Conservation (phyloP, 2,797 vertebrate species). For the Crocidura indochinensis region DNA sequence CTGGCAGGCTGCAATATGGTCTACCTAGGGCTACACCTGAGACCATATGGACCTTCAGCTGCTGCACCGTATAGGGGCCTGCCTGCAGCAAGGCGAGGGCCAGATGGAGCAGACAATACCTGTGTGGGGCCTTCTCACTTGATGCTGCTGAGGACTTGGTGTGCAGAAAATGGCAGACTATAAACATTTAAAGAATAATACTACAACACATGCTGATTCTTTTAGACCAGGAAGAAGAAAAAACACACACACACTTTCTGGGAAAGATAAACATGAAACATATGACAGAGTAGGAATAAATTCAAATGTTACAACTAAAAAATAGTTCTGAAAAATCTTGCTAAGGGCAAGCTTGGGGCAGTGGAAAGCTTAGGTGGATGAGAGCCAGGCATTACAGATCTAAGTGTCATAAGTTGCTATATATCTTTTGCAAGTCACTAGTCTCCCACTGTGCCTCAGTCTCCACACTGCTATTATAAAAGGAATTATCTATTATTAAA, state of each 20-base stretch:
- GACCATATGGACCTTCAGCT: constrained; percentile 85
- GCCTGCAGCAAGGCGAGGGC: constrained; percentile 55
- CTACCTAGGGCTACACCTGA: constrained; percentile 84
- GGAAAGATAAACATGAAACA: constrained; percentile 28
- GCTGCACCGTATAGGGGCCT: constrained; percentile 69
- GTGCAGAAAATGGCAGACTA: constrained; percentile 80
- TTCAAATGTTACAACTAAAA: neutral
- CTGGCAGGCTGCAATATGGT: constrained; percentile 76
- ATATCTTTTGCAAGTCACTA: accelerated
- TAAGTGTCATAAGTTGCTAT: neutral
- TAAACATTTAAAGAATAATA: constrained; percentile 86
- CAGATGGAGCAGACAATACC: constrained; percentile 83
- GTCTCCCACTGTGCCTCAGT: neutral
- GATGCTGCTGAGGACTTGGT: constrained; percentile 70
- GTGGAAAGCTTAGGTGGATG: neutral
- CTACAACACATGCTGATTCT: constrained; percentile 78
- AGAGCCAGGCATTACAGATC: neutral
- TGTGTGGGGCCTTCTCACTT: constrained; percentile 79
- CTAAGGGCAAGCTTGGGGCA: neutral
- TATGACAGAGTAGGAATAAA: neutral
- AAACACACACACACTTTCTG: neutral
- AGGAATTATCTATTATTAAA: accelerated
- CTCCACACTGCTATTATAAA: neutral
- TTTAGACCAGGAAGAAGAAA: neutral
- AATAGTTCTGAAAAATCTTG: neutral